These are phyloP conservation scores for Nansenia antarctica DNA, from an alignment of 2,113 vertebrate species.

Conservation along the genomic window DNA sequence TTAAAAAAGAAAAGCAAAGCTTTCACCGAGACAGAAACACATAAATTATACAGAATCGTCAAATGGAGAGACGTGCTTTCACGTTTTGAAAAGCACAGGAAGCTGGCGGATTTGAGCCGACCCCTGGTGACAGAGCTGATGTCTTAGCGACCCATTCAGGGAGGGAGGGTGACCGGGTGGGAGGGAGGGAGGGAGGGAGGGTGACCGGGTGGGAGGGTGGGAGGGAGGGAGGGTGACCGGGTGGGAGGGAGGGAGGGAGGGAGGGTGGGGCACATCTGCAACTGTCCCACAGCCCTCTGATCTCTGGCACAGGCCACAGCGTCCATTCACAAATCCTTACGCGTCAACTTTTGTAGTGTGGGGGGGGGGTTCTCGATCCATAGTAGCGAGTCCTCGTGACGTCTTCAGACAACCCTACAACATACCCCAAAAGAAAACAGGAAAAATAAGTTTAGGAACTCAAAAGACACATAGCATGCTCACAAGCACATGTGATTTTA, in stretches of 20 bases:
- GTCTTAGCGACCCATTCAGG: constrained; percentile 68
- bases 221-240: not conserved
- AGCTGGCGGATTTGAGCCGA: constrained; percentile 66
- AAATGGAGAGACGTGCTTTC: constrained; percentile 62
- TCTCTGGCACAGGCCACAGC: constrained; percentile 76
- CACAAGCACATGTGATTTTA: constrained; percentile 43
- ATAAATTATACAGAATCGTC: constrained; percentile 63
- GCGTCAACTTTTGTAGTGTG: constrained; percentile 70
- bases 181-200: constrained; percentile 19
- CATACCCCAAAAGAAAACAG: constrained; percentile 56
- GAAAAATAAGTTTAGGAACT: constrained; percentile 61
- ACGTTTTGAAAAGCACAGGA: constrained; percentile 48
- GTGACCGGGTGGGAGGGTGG: constrained; percentile 11
- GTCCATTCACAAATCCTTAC: constrained; percentile 84
- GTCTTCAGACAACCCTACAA: constrained; percentile 65
- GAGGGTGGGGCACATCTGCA: constrained; percentile 71
- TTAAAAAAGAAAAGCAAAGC: constrained; percentile 11
- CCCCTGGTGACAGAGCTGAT: constrained; percentile 62
- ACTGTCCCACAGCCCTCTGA: constrained; percentile 75
- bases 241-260: constrained; percentile 19
- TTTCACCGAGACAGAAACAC: constrained; percentile 46
- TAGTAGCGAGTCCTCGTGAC: constrained; percentile 69
- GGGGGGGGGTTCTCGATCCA: constrained; percentile 44
- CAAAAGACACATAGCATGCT: constrained; percentile 61
- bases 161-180: not conserved